Percentiles rank a stretch among this genome's conserved stretches.
phyloP scores from a whole-genome alignment of 2,888 invertebrate species.

The Dolichopus griseipennis region DNA sequence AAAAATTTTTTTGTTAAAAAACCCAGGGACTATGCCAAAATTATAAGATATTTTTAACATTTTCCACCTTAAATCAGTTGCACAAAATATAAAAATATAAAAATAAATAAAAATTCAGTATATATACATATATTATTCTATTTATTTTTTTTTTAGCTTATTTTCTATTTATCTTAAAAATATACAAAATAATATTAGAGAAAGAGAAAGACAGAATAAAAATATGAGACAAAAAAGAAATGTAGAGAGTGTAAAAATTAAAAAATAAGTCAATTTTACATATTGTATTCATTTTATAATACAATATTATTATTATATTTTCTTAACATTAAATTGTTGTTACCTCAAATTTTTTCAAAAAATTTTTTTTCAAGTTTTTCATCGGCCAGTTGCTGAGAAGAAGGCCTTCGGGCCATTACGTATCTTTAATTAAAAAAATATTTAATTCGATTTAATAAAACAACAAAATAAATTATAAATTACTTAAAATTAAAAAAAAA shows the following conservation, averaged over 20 bases:
- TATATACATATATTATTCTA: no score
- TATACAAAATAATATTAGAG: no score
- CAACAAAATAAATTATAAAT: neutral
- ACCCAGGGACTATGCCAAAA: neutral
- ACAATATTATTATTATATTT: neutral
- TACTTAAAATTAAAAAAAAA: neutral
- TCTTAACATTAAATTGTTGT: neutral
- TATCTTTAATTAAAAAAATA: neutral
- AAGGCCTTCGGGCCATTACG: slow-evolving; percentile 3
- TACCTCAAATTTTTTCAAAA: neutral
- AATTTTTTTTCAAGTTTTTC: neutral
- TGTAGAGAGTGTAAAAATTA: no score
- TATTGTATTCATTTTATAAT: no score
- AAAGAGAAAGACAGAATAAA: no score
- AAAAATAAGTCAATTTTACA: no score
- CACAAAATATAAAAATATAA: neutral
- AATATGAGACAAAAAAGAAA: no score
- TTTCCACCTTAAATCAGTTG: slow-evolving; percentile 6
- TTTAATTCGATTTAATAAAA: neutral
- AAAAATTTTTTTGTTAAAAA: neutral
- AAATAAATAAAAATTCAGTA: no score
- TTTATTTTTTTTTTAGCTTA: no score
- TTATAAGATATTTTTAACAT: slow-evolving; percentile 6
- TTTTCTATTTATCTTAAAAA: no score
- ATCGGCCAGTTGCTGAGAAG: neutral